Conservation (phyloP, 2,888 invertebrate genomes). For the Thecocarcelia acutangulata region DNA sequence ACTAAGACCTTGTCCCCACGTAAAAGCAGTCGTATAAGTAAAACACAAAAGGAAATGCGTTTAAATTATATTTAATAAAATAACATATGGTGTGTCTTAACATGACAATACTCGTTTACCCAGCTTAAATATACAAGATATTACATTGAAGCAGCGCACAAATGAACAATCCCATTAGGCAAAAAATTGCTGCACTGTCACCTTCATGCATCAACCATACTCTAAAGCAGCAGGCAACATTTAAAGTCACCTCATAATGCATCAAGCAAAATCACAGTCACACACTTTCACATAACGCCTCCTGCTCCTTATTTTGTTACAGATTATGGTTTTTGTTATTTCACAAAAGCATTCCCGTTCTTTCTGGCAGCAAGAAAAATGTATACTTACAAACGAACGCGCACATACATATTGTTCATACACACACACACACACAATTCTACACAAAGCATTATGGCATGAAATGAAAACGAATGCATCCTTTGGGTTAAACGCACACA, state of each 20-base stretch:
- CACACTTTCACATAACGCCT: slow-evolving; percentile 52
- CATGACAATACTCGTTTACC: slow-evolving; percentile 23
- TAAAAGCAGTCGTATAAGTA: slow-evolving; percentile 27
- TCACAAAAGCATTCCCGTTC: slow-evolving; percentile 33
- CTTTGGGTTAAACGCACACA: slow-evolving; percentile 59
- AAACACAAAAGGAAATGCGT: slow-evolving; percentile 23
- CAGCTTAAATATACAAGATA: slow-evolving; percentile 8
- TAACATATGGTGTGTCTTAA: slow-evolving; percentile 53
- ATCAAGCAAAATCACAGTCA: slow-evolving; percentile 68
- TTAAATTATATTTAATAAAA: slow-evolving; percentile 54
- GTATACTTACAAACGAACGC: background rate
- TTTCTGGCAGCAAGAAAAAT: slow-evolving; percentile 1
- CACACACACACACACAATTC: background rate
- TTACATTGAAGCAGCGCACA: slow-evolving; percentile 24
- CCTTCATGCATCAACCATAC: slow-evolving; percentile 54
- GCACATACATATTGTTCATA: background rate
- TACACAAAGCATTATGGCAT: slow-evolving; percentile 33
- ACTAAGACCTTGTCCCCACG: slow-evolving; percentile 23
- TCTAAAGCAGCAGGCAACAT: no score
- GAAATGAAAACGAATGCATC: slow-evolving; percentile 66
- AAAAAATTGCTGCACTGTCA: slow-evolving; percentile 64
- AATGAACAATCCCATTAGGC: slow-evolving; percentile 60
- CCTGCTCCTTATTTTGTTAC: background rate
- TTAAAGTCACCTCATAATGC: slow-evolving; percentile 56
- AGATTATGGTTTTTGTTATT: slow-evolving; percentile 32